Conservation (phyloP, 2,888 invertebrate genomes). For the Liposcelis brunnea region DNA sequence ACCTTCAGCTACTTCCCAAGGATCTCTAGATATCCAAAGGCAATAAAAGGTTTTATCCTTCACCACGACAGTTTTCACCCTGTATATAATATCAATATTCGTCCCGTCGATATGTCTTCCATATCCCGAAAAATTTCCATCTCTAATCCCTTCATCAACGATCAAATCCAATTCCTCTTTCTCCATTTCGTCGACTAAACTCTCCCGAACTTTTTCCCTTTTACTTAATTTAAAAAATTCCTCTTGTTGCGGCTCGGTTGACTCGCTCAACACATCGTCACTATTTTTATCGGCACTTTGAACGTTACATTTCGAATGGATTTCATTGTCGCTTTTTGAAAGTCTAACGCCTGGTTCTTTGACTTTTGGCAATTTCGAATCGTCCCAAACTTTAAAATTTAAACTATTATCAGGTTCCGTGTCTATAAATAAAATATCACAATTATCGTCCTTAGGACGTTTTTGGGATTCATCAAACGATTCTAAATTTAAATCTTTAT, state of each 20-base stretch:
- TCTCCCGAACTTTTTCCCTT: neutral
- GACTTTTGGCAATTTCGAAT: neutral
- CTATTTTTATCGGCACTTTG: neutral
- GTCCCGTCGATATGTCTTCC: conserved; percentile 25
- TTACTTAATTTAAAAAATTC: neutral
- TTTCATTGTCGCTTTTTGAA: no score
- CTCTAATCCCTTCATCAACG: conserved; percentile 14
- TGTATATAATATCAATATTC: conserved; percentile 28
- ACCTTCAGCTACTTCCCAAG: conserved; percentile 24
- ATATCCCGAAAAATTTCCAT: conserved; percentile 25
- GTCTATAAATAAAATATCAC: neutral
- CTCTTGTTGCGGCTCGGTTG: neutral
- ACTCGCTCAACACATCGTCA: neutral
- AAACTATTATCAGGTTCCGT: neutral
- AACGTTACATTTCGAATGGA: no score
- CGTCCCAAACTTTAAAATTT: neutral
- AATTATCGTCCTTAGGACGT: neutral
- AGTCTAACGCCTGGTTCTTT: no score
- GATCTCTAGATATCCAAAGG: conserved; percentile 41
- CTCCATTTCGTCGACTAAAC: neutral
- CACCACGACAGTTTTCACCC: conserved; percentile 23
- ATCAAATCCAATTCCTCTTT: neutral
- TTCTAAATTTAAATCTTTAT: neutral
- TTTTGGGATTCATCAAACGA: neutral
- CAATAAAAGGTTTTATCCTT: conserved; percentile 35